Evolutionary conservation across 2,797 vertebrate species (phyloP).

Genomic region (Thamnophis elegans): DNA sequence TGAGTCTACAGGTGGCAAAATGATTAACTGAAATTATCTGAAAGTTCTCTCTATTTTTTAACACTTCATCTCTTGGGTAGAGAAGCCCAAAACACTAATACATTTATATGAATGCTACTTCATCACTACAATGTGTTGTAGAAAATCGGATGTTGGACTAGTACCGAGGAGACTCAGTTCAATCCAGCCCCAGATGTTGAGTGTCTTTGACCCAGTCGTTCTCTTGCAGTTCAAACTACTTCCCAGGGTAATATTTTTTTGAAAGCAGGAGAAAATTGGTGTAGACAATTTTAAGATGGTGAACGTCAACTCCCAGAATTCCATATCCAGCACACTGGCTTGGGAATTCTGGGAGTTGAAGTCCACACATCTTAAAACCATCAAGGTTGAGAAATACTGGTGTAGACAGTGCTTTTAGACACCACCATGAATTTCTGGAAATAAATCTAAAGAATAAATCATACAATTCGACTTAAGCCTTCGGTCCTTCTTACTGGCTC

Average conservation of each 20-base stretch:
- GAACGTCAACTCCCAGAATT: background rate
- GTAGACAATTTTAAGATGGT: background rate
- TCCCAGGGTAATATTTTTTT: background rate
- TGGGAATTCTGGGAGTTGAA: background rate
- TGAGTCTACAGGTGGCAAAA: background rate
- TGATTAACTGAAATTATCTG: background rate
- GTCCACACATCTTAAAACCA: background rate
- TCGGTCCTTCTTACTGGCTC: constrained; percentile 24
- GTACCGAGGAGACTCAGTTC: background rate
- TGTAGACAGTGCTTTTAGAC: background rate
- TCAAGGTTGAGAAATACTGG: background rate
- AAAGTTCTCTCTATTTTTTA: background rate
- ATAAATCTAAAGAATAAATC: background rate
- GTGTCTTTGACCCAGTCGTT: background rate
- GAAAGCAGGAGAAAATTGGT: background rate
- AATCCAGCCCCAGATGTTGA: background rate
- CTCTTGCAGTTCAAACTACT: background rate
- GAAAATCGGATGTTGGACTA: background rate
- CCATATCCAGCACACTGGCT: background rate
- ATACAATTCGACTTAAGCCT: background rate
- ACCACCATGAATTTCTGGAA: background rate
- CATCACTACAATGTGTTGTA: background rate
- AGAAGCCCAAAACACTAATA: background rate
- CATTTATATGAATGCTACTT: background rate
- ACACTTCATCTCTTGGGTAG: background rate